Base-by-base conservation (phyloP, 37 sponge, comb jelly and placozoan genomes). In the Haliclona indistincta region DNA sequence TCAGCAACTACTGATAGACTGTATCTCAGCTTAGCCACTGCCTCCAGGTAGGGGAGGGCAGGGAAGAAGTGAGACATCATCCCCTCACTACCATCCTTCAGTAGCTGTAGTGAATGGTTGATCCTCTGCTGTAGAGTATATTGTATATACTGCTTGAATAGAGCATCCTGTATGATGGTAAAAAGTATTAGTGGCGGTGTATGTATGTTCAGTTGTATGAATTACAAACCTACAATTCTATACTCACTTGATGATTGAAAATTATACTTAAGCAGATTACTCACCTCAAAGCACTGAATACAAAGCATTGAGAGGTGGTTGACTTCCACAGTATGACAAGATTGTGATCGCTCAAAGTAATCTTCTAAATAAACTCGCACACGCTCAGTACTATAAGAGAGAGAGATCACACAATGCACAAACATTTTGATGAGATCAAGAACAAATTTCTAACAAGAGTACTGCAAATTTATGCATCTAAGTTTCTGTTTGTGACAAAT, bases 211-310 rank as follows among this genome's bases (percentile, higher is more conserved):
- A 49, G n/a, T 58, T 58, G n/a, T 58, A 58, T n/a, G 28, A 56
- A 41, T n/a, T 2, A 39, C 26, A n/a, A 68, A n/a, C n/a, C n/a
- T n/a, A n/a, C n/a, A n/a, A n/a, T n/a, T n/a, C n/a, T n/a, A n/a
- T n/a, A n/a, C n/a, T n/a, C n/a, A n/a, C n/a, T n/a, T n/a, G n/a
- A n/a, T n/a, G n/a, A n/a, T n/a, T n/a, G n/a, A n/a, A n/a, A n/a
- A n/a, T n/a, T n/a, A n/a, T n/a, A n/a, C n/a, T n/a, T n/a, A n/a
- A n/a, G n/a, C n/a, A n/a, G n/a, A n/a, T n/a, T 38, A 26, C 36
- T 64, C 30, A 88, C 88, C 74, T 88, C 88, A 80, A 88, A 81
- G 58, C 88, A 88, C 73, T 88, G 88, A 6, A 81, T 71, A 67
- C 88, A 88, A 30, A 88, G 56, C 10, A 88, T 66, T 53, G 67